A percentile compares a stretch with the other conserved stretches of the same genome.
phyloP scores from a whole-genome alignment of 2,797 vertebrate genomes.

The Scolopax rusticola region DNA sequence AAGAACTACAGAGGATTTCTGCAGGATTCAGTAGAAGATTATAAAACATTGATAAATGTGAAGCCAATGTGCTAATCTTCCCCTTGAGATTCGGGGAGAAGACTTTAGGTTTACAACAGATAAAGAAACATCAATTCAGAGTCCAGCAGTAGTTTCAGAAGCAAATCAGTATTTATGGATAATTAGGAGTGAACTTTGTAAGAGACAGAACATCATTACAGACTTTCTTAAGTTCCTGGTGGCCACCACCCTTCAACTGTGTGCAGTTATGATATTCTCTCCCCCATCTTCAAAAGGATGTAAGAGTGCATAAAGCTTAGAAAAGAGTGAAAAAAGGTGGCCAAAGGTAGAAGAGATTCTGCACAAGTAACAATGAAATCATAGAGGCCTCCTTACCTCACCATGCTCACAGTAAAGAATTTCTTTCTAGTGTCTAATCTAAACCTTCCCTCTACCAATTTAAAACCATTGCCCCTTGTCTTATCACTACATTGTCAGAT shows the following conservation, averaged over 20 bases:
- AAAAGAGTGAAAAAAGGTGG: neutral
- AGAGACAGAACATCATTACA: neutral
- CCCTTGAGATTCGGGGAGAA: neutral
- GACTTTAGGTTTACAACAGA: neutral
- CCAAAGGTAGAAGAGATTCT: neutral
- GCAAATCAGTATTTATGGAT: neutral
- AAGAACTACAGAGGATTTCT: neutral
- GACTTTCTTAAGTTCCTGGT: neutral
- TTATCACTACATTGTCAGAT: too few species aligned
- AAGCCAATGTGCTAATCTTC: neutral
- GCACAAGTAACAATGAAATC: neutral
- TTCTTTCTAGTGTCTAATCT: too few species aligned
- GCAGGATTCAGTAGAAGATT: neutral
- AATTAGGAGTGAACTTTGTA: neutral
- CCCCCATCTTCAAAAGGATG: neutral
- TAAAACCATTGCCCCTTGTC: too few species aligned
- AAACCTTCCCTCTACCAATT: too few species aligned
- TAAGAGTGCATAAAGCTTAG: neutral
- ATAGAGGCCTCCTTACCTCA: neutral
- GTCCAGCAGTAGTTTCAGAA: neutral
- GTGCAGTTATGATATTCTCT: neutral
- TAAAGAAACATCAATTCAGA: neutral
- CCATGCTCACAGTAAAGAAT: too few species aligned
- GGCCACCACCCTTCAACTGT: neutral
- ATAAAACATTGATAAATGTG: neutral